Evolutionary conservation across 2,888 invertebrate genomes (phyloP).

Genomic region (Lacanobia oleracea): DNA sequence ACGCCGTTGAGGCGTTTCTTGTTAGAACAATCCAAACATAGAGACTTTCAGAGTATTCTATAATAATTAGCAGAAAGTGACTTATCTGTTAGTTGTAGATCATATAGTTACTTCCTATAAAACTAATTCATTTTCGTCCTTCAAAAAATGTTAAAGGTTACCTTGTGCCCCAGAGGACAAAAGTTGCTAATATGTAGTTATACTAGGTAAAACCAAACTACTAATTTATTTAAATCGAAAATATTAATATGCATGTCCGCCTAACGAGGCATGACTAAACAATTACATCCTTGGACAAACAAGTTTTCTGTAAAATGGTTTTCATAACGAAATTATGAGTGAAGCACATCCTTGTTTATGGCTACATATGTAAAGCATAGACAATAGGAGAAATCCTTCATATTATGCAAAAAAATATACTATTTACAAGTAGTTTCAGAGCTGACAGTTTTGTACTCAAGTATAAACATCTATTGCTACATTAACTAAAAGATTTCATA

Average conservation of each 20-base stretch:
- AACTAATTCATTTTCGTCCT: neutral
- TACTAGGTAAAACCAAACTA: neutral
- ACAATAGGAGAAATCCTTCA: constrained; percentile 16
- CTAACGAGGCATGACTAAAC: constrained; percentile 43
- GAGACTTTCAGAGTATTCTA: neutral
- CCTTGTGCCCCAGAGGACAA: neutral
- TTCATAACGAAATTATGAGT: constrained; percentile 11
- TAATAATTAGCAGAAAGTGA: neutral
- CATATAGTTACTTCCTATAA: neutral
- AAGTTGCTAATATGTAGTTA: neutral
- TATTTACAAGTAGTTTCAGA: neutral
- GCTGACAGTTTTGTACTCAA: neutral
- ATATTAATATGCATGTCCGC: constrained; percentile 26
- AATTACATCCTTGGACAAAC: constrained; percentile 35
- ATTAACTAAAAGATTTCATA: too few relatives aligned
- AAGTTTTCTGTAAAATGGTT: constrained; percentile 17
- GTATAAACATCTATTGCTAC: too few relatives aligned
- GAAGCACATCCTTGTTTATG: constrained; percentile 20
- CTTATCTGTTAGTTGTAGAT: neutral
- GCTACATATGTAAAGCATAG: neutral
- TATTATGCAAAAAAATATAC: constrained; percentile 11
- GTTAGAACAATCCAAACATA: neutral
- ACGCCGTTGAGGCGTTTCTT: neutral
- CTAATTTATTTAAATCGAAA: constrained; percentile 50
- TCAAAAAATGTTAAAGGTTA: neutral